phyloP scores from a whole-genome alignment of 2,888 invertebrate species.

The Neoaliturus tenellus region DNA sequence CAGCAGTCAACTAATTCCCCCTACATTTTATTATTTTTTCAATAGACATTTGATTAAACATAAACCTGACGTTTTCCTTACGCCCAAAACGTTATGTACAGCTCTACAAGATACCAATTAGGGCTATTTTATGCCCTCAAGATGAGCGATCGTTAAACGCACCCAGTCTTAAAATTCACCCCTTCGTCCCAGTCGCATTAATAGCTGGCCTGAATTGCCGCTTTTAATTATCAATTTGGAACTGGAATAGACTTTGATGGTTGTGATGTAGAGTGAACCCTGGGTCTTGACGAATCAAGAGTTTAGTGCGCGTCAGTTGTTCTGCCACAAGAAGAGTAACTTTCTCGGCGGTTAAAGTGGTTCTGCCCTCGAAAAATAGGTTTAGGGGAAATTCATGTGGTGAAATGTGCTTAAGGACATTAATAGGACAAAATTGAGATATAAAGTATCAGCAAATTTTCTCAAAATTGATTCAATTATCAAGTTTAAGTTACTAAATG shows the following conservation, averaged over 20 bases:
- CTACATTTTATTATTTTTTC: too few relatives aligned
- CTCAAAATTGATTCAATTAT: too few relatives aligned
- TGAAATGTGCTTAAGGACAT: too few relatives aligned
- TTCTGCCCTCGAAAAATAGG: too few relatives aligned
- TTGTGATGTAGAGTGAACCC: neutral
- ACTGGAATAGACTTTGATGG: conserved; percentile 21
- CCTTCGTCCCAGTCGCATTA: neutral
- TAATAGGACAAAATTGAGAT: too few relatives aligned
- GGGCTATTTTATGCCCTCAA: neutral
- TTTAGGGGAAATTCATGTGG: too few relatives aligned
- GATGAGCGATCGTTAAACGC: conserved; percentile 1
- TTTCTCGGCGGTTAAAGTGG: too few relatives aligned
- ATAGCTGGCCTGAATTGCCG: conserved; percentile 13
- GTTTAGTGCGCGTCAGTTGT: too few relatives aligned
- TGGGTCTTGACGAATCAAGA: neutral
- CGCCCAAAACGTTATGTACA: neutral
- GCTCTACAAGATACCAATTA: conserved; percentile 13
- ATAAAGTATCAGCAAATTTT: too few relatives aligned
- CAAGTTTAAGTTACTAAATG: too few relatives aligned
- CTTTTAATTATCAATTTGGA: conserved; percentile 33
- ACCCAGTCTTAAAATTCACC: conserved; percentile 21
- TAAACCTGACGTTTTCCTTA: neutral
- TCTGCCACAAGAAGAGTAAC: too few relatives aligned
- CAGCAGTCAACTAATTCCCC: too few relatives aligned
- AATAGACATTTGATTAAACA: neutral